phyloP scores from a whole-genome alignment of 2,113 vertebrate genomes.

The Rattus rattus region DNA sequence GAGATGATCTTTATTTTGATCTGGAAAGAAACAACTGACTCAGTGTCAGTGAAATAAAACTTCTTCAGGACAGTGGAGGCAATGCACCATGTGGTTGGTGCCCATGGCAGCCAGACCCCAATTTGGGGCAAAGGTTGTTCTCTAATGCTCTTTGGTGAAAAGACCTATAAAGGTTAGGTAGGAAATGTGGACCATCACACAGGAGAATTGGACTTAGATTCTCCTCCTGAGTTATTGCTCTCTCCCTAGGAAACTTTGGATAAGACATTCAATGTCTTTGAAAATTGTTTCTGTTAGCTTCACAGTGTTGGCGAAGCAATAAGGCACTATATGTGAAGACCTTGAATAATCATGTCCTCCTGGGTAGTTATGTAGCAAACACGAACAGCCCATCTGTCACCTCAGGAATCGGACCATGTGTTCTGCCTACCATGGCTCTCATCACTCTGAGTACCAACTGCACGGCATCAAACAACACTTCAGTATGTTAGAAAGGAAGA shows the following conservation, averaged over 20 bases:
- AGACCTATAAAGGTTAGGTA: neutral
- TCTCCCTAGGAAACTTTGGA: neutral
- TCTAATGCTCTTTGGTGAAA: neutral
- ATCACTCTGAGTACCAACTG: neutral
- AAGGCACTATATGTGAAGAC: neutral
- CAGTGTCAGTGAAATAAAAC: neutral
- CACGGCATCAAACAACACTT: neutral
- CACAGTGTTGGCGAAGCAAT: neutral
- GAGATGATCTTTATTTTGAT: neutral
- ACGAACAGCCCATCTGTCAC: neutral
- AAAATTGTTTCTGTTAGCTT: neutral
- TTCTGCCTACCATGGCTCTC: fast-evolving
- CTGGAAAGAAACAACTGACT: neutral
- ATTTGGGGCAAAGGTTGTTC: neutral
- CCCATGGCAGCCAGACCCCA: neutral
- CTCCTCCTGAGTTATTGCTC: neutral
- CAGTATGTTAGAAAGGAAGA: neutral
- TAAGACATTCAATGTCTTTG: neutral
- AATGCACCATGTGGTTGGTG: neutral
- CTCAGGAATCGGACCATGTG: neutral
- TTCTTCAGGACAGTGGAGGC: neutral
- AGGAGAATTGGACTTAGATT: neutral
- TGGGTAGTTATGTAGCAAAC: neutral
- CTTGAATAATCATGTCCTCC: neutral
- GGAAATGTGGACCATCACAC: neutral